Evolutionary conservation across 2,113 vertebrate genomes (phyloP), one percentile per base, ranked within the genome.

Genomic region (Erythrolamprus reginae): DNA sequence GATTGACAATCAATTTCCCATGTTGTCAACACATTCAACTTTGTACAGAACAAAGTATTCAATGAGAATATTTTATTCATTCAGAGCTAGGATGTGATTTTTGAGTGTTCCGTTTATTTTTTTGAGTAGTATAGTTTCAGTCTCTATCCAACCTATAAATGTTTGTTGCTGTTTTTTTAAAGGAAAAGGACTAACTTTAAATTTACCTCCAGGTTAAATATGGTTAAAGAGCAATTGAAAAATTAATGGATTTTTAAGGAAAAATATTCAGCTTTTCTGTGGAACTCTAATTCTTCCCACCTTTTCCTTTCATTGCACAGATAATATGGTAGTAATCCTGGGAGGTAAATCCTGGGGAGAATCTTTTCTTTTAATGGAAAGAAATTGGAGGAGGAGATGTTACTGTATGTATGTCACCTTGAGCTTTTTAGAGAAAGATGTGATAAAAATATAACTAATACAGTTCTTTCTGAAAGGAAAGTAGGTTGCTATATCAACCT

Each of bases 131-230:
- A n/a, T n/a, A 87, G 53, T 38, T 47, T 88, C 1, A 0, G 5
- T 0, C 0, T 82, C 24, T 7, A 0, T 65, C 58, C 1, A 4
- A 3, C 33, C 51, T 26, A 4, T 12, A 1, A 38, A 52, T 85
- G 52, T n/a, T n/a, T n/a, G n/a, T n/a, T n/a, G n/a, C n/a, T n/a
- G n/a, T 1, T 0, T 56, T 56, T 24, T 92, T 87, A 83, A 38
- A 10, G 50, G 17, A 19, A 89, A 56, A 53, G 5, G 51, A 47
- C 38, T 88, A 23, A 42, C 33, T 56, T n/a, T 70, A 23, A 24
- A 23, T 87, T n/a, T 33, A 28, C 70, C 33, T 77, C 84, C 84
- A 21, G 1, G 13, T 33, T 89, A 38, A 82, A 13, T 58, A 56
- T 21, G 17, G 26, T 23, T 56, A 8, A n/a, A n/a, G n/a, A n/a